A percentile compares a stretch with the other conserved stretches of the same genome.
phyloP scores from a whole-genome alignment of 2,113 vertebrate species.

The Scopus umbretta region DNA sequence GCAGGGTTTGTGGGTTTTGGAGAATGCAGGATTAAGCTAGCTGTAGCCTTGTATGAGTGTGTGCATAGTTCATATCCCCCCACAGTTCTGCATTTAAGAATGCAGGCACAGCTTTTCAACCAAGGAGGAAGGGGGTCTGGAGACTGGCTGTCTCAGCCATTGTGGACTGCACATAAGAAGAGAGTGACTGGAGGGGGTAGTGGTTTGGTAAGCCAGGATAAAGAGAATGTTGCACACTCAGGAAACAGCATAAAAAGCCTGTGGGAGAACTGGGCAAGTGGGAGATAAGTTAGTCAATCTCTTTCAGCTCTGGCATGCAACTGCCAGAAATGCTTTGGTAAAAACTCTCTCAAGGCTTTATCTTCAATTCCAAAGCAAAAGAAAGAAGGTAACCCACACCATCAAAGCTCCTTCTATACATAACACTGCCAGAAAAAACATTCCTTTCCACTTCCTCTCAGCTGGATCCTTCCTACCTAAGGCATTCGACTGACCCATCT shows the following conservation, averaged over 20 bases:
- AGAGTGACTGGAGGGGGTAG: not conserved
- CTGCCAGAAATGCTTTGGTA: not conserved
- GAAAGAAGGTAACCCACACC: not conserved
- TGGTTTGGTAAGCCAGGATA: not conserved
- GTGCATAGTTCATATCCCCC: not conserved
- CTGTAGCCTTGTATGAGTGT: not conserved
- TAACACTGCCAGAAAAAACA: not conserved
- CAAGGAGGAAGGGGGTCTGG: not conserved
- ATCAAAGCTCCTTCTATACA: not conserved
- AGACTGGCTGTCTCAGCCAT: not conserved
- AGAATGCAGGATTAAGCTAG: not conserved
- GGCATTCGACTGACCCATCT: not conserved
- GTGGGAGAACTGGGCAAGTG: not conserved
- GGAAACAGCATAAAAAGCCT: not conserved
- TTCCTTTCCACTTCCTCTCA: constrained; percentile 2
- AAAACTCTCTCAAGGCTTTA: not conserved
- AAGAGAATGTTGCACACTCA: not conserved
- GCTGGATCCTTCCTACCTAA: constrained; percentile 1
- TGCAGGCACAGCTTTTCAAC: not conserved
- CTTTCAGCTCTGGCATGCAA: not conserved
- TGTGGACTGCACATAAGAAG: not conserved
- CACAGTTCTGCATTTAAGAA: not conserved
- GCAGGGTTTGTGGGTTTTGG: not conserved
- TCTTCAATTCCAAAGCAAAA: constrained; percentile 26
- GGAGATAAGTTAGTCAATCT: not conserved